These are phyloP conservation scores for Tringa solitaria DNA, from an alignment of 2,113 vertebrate species.

Conservation along the genomic window DNA sequence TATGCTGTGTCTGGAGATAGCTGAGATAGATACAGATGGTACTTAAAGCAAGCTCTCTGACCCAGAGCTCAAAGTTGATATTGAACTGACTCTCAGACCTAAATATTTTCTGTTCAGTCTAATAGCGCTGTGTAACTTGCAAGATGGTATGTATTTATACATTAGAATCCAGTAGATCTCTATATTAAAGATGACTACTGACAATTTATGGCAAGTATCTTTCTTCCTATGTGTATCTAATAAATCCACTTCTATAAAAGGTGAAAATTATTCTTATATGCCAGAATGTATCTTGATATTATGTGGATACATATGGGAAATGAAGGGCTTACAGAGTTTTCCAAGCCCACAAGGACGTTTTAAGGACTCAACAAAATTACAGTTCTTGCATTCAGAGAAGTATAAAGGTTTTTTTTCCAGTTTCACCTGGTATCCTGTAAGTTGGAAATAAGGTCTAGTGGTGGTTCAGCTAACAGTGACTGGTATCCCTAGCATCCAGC, in stretches of 20 bases:
- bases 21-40: slow-evolving; percentile 18
- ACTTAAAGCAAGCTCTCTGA: background rate
- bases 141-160: background rate
- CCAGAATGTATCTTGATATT: background rate
- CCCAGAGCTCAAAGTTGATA: background rate
- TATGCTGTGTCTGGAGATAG: background rate
- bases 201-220: background rate
- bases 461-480: background rate
- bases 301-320: background rate
- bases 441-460: background rate
- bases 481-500: background rate
- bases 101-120: background rate
- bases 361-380: background rate
- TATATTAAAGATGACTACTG: background rate
- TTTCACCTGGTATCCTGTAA: background rate
- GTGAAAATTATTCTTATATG: background rate
- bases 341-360: background rate
- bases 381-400: background rate
- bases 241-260: background rate
- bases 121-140: background rate
- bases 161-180: background rate
- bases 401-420: background rate
- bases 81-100: background rate
- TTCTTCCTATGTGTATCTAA: background rate
- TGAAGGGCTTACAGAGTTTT: background rate